A percentile compares a stretch with the other conserved stretches of the same genome.
Conservation (phyloP, 2,113 vertebrate species). For the Polypterus senegalus region DNA sequence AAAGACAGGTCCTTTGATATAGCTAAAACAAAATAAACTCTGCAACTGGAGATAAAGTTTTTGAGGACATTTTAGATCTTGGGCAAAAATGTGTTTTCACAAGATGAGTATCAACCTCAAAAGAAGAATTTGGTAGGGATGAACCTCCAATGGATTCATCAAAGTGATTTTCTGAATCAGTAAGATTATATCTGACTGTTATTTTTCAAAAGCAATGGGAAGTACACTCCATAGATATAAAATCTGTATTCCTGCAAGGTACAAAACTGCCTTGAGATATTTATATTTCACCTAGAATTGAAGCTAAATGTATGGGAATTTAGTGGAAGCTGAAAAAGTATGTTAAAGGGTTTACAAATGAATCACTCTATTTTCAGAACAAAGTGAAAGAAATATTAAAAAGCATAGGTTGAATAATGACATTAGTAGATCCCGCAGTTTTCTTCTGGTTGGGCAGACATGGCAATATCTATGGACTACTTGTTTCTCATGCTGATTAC, state of each 20-base stretch:
- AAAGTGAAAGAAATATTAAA: neutral
- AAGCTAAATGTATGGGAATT: neutral
- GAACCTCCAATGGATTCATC: neutral
- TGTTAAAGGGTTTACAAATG: neutral
- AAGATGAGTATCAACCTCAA: too few species aligned
- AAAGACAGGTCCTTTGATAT: too few species aligned
- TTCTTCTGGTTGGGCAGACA: too few species aligned
- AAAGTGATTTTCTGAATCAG: slow-evolving; percentile 2
- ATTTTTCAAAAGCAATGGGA: neutral
- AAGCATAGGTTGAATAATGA: too few species aligned
- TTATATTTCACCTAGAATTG: neutral
- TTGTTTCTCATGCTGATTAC: too few species aligned
- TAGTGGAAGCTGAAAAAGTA: slow-evolving; percentile 1
- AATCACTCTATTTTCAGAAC: neutral
- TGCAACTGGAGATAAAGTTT: too few species aligned
- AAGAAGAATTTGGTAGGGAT: neutral
- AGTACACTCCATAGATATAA: neutral
- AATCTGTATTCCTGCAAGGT: slow-evolving; percentile 4
- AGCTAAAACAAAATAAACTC: too few species aligned
- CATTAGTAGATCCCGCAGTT: too few species aligned
- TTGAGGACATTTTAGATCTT: too few species aligned
- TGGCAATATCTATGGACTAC: too few species aligned
- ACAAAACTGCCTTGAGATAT: neutral
- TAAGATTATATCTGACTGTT: neutral
- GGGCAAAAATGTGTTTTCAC: too few species aligned